phyloP scores from a whole-genome alignment of 2,888 invertebrate species.

The Ochropacha duplaris region DNA sequence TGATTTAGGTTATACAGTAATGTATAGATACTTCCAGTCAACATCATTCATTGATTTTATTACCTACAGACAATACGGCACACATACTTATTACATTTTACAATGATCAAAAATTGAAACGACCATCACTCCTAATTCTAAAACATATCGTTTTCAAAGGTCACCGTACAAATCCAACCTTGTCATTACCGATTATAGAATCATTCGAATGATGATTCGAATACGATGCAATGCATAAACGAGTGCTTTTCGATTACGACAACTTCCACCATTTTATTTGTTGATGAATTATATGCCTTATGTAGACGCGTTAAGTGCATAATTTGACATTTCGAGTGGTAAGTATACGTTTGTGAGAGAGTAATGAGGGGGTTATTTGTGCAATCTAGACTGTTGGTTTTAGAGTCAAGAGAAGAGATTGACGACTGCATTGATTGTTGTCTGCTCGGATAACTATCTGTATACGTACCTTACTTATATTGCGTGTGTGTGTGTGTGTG shows the following conservation, averaged over 20 bases:
- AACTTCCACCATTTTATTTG: conserved; percentile 30
- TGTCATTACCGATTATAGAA: conserved; percentile 67
- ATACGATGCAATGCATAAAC: conserved; percentile 32
- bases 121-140: conserved; percentile 32
- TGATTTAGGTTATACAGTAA: no score
- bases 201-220: conserved; percentile 62
- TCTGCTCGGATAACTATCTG: conserved; percentile 43
- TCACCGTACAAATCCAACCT: conserved; percentile 58
- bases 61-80: background rate
- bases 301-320: conserved; percentile 23
- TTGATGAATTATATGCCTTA: conserved; percentile 32
- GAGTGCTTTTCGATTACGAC: conserved; percentile 48
- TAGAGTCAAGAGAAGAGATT: conserved; percentile 58
- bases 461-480: conserved; percentile 50
- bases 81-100: background rate
- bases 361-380: conserved; percentile 77
- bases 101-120: conserved; percentile 13
- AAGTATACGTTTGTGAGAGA: conserved; percentile 40
- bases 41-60: no score
- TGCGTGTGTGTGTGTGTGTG: conserved; percentile 26
- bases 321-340: conserved; percentile 30
- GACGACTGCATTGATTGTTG: conserved; percentile 65
- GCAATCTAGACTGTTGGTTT: conserved; percentile 78
- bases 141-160: conserved; percentile 49
- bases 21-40: background rate